phyloP scores from a whole-genome alignment of 2,888 invertebrate genomes.

The Leptinotarsa haldemani region DNA sequence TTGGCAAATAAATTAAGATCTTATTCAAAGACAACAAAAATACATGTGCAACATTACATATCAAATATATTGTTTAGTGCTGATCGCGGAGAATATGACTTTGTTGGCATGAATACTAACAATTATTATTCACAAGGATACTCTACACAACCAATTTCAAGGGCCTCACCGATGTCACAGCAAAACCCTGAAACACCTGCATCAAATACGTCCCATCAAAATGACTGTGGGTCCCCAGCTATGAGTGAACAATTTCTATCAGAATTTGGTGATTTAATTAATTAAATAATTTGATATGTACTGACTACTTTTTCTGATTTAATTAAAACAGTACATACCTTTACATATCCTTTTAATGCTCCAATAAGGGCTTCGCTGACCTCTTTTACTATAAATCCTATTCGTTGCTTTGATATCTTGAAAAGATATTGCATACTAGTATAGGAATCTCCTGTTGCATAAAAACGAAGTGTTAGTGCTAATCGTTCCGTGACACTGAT shows the following conservation, averaged over 20 bases:
- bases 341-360: background rate
- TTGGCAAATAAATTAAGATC: background rate
- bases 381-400: constrained; percentile 1
- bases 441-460: constrained; percentile 1
- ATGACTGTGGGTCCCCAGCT: background rate
- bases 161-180: background rate
- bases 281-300: constrained; percentile 1
- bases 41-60: constrained; percentile 1
- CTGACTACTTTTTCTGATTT: background rate
- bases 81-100: constrained; percentile 1
- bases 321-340: background rate
- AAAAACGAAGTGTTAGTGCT: constrained; percentile 1
- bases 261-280: background rate
- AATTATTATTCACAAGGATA: background rate
- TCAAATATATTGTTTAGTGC: background rate
- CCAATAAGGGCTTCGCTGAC: background rate
- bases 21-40: constrained; percentile 1
- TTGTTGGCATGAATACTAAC: background rate
- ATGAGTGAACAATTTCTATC: constrained; percentile 1
- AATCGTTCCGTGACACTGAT: background rate
- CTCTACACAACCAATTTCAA: background rate
- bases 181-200: constrained; percentile 1
- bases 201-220: background rate
- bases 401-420: background rate
- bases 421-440: background rate